These are phyloP conservation scores for Terrapene triunguis DNA, from an alignment of 2,113 vertebrate species.

Conservation along the genomic window DNA sequence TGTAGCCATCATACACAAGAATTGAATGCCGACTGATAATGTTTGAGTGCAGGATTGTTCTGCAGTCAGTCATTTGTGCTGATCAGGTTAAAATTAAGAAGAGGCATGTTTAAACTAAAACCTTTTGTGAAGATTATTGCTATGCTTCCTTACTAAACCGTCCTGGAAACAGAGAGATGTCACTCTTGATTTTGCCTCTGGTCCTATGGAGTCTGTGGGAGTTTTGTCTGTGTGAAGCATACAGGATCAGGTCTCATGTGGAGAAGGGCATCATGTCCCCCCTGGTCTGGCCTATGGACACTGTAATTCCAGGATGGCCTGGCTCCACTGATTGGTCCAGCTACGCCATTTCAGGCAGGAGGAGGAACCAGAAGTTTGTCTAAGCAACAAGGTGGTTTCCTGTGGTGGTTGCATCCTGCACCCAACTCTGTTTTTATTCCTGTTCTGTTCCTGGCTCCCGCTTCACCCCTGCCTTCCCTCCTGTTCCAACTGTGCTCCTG, in stretches of 20 bases:
- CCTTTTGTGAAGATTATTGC: rapidly evolving
- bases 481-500: neutral
- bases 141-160: neutral
- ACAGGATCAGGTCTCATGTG: neutral
- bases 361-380: too few relatives aligned
- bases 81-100: neutral
- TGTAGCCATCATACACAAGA: neutral
- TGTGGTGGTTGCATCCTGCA: neutral
- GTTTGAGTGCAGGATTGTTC: neutral
- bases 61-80: neutral
- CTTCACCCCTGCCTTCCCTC: neutral
- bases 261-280: neutral
- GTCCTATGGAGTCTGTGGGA: neutral
- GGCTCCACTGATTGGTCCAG: neutral
- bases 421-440: neutral
- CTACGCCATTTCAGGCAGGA: neutral
- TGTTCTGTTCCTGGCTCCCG: neutral
- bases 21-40: neutral
- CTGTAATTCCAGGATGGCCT: neutral
- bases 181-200: too few relatives aligned
- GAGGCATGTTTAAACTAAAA: neutral
- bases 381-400: neutral
- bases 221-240: neutral
- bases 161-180: neutral
- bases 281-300: neutral